Base-by-base conservation (phyloP, 2,113 vertebrate genomes). In the Trichechus manatus region DNA sequence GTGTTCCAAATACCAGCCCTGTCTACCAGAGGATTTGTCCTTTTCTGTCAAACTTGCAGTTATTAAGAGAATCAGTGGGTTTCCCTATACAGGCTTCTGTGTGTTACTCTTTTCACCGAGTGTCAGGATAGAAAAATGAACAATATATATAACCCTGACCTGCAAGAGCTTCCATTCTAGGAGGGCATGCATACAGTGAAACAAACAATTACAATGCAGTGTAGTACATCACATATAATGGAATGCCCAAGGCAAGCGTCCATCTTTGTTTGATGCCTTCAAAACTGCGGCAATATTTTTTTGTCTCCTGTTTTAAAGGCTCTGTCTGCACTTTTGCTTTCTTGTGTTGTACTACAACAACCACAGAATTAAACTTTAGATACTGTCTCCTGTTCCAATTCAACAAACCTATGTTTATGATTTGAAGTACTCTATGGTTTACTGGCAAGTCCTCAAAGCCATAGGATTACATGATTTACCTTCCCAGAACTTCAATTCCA, bases 401-500 rank as follows among this genome's bases (percentile, higher is more conserved):
- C 27, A 10, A 29, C 63, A 90, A 89, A 59, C 27, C 29, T 31
- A 0, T 93, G 63, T 75, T 93, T 66, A 63, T 20, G 22, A 27
- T 68, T 11, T 87, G 44, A 81, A 79, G n/a, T 70, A 77, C 9
- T 63, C n/a, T 74, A 6, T 56, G 11, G 42, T 94, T 50, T 82
- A 11, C 79, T 53, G 9, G 27, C 7, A 14, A 91, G 25, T 66
- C 36, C 70, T 82, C n/a, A 82, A 82, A 91, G 33, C 27, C 29
- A 23, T n/a, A 64, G 19, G 17, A 82, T 91, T 64, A 66, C 88
- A 78, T 78, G 11, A 75, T 88, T 91, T 39, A 80, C 94, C 74
- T 93, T 53, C 27, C 14, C 50, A 70, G 68, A 92, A 86, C 53
- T 86, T 92, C 70, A 91, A 44, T 95, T 95, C 50, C 29, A 66